These are phyloP conservation scores for Marronus borbonicus DNA, from an alignment of 2,888 invertebrate species.

Conservation along the genomic window DNA sequence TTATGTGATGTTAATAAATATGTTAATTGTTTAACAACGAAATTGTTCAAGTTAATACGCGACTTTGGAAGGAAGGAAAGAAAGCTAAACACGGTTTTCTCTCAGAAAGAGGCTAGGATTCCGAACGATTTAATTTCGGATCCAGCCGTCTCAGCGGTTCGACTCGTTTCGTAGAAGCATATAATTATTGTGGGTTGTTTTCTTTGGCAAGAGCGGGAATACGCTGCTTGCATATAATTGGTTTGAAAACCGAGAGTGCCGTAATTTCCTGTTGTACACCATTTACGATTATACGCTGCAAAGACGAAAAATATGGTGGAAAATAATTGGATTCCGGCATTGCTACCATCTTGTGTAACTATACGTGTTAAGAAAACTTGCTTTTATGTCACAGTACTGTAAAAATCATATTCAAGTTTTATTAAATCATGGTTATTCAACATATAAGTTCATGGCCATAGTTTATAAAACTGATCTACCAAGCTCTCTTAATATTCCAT, in stretches of 20 bases:
- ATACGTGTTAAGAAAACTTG: neutral
- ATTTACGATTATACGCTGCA: constrained; percentile 34
- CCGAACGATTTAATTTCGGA: constrained; percentile 41
- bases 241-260: constrained; percentile 42
- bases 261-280: constrained; percentile 45
- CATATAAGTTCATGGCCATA: too few relatives aligned
- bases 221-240: constrained; percentile 41
- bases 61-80: constrained; percentile 12
- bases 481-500: too few relatives aligned
- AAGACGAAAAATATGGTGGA: constrained; percentile 30
- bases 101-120: constrained; percentile 28
- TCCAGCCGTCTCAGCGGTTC: constrained; percentile 34
- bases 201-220: constrained; percentile 33
- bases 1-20: constrained; percentile 48
- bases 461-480: too few relatives aligned
- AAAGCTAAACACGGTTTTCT: constrained; percentile 19
- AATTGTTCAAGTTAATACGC: constrained; percentile 38
- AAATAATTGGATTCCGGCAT: constrained; percentile 28
- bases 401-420: too few relatives aligned
- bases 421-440: too few relatives aligned
- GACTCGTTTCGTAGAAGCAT: constrained; percentile 42
- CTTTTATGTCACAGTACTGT: too few relatives aligned
- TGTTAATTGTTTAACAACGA: constrained; percentile 52
- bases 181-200: constrained; percentile 47
- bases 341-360: neutral